A percentile compares a stretch with the other conserved stretches of the same genome.
These are phyloP conservation scores for Onychostruthus taczanowskii DNA, from an alignment of 2,113 vertebrate genomes.

Conservation along the genomic window DNA sequence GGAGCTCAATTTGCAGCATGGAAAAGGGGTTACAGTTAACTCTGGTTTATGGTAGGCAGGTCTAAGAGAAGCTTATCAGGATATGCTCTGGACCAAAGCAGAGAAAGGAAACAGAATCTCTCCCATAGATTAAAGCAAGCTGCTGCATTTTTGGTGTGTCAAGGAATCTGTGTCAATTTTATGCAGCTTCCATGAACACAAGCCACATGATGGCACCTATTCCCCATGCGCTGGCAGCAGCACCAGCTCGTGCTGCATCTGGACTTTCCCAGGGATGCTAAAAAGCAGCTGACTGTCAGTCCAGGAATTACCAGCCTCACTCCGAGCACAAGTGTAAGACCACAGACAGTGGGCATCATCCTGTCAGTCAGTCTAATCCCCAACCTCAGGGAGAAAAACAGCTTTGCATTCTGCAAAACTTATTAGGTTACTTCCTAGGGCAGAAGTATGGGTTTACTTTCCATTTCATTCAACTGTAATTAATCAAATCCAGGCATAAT, in stretches of 20 bases:
- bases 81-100: background rate
- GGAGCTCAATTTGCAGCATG: background rate
- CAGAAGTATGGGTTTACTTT: background rate
- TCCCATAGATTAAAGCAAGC: background rate
- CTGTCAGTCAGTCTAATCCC: background rate
- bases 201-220: background rate
- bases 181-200: background rate
- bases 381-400: background rate
- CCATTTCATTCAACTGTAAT: background rate
- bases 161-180: background rate
- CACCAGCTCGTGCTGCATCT: background rate
- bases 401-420: background rate
- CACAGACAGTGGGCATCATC: background rate
- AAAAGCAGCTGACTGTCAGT: background rate
- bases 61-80: background rate
- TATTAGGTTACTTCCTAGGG: background rate
- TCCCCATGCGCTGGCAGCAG: accelerated
- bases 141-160: background rate
- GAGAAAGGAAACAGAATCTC: background rate
- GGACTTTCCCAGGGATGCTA: background rate
- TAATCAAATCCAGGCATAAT: background rate
- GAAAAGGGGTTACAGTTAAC: background rate
- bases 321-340: background rate
- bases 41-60: background rate
- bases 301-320: background rate